Evolutionary conservation across 92 coral and sea anemone genomes (phyloP), one percentile per base, ranked within the genome.

Genomic region (Porites divaricata): DNA sequence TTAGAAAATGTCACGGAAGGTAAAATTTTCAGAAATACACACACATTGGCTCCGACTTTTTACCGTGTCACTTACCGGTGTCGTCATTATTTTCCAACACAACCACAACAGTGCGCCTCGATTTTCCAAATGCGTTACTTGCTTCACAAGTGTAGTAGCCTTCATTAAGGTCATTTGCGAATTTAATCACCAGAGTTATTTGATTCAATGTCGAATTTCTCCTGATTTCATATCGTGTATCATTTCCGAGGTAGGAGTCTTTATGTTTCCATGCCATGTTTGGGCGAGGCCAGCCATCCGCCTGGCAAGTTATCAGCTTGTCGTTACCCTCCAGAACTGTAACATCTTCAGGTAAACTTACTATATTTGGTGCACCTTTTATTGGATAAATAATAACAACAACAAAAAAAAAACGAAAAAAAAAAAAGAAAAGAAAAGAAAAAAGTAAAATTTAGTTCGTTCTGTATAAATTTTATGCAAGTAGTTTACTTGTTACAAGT

Each of bases 91-190:
- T 2, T 12, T 13, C 4, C 2, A 70, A 8, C 23, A 0, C 2
- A 17, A 78, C 50, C 49, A 0, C 1, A 9, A 85, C 77, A 6
- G 9, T 23, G n/a, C 52, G 9, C 7, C 13, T 6, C 15, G 35
- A 50, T 25, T 26, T 70, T 10, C 90, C 90, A 72, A 72, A 72
- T 9, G 68, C 63, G 20, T 80, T 86, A n/a, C 49, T 65, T 10
- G 90, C 90, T 49, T 70, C 85, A 23, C 90, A 86, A 17, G 51
- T 21, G 75, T 72, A 86, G 9, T 20, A 19, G 12, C 76, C 90
- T 8, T 23, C 79, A 15, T 71, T 62, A n/a, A 21, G 9, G 13
- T 25, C 11, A 9, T 57, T n/a, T 1, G 26, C 53, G 17, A 78
- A 67, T 11, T n/a, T 61, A 25, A 85, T 70, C 56, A n/a, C 45